Base-by-base conservation (phyloP, 2,113 vertebrate genomes). In the Dipodomys merriami region DNA sequence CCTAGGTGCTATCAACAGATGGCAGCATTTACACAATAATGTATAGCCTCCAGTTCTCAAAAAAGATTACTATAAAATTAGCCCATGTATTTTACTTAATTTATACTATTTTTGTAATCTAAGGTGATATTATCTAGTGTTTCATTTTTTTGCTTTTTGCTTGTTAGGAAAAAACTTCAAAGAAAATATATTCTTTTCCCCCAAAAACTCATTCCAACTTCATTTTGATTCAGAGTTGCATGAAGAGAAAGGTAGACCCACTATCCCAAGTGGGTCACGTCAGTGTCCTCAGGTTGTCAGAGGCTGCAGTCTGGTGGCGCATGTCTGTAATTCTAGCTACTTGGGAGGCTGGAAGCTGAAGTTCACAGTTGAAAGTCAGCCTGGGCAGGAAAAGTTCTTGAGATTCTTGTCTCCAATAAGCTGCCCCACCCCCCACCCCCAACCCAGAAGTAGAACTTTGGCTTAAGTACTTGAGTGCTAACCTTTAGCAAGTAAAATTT, bases 21-120 rank as follows among this genome's bases (percentile, higher is more conserved):
- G 96, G 90, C 33, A 82, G n/a, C 80, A n/a, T 85, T 91, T 85
- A 77, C 57, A 95, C 60, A 91, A 10, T 13, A 65, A 46, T n/a
- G 9, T 5, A 23, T 29, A 71, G 23, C 53, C 3, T n/a, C 2
- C 35, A 35, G 0, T 88, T 92, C 72, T 92, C 69, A 81, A 73
- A 12, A 92, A 83, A 7, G 49, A 46, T 49, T 86, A 11, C 35
- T 9, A 20, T 6, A 25, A 76, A 27, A 39, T 30, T 69, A 3
- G 2, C 1, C 11, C 86, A 33, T 27, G 20, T 67, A 7, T 18
- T 89, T 71, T 57, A 39, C 5, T n/a, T 64, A 74, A 73, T 71
- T 71, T 62, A 6, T 57, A 27, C 60, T 12, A 12, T 78, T 78
- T 73, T 4, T n/a, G 3, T 69, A 78, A 71, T 33, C n/a, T 30